Base-by-base conservation (phyloP, 2,888 invertebrate species). In the Clistopyga incitator region DNA sequence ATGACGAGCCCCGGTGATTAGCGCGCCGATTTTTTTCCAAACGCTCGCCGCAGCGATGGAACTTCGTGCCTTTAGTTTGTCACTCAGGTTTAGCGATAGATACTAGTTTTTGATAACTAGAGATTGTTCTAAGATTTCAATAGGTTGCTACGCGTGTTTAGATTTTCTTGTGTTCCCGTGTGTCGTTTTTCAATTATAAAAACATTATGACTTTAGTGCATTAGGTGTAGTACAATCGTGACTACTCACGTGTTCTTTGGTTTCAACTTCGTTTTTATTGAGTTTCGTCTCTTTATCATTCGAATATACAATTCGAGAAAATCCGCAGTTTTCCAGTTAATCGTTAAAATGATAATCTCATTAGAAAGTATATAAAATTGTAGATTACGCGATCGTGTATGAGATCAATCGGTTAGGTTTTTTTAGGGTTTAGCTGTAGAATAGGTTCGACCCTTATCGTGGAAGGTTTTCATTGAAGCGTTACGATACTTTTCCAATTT, bases 291-390 rank as follows among this genome's bases (percentile, higher is more conserved):
- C 74, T 76, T 86, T 86, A 74, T 25, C 29, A 74, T 78, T 86
- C 84, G 85, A 86, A 86, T 80, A 29, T 80, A 38, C 45, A 59
- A 74, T 87, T 87, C 86, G 86, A 88, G 85, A 71, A 83, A 88
- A 88, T 88, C 86, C 88, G 81, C 72, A 77, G 87, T 87, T 86
- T 88, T 88, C 87, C 87, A 88, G 71, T 74, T 81, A 79, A 56
- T 65, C 38, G 59, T 52, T 74, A 70, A 59, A 54, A 76, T 34
- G 59, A 71, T 79, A 72, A 74, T 72, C 34, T 72, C 67, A 54
- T 25, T 42, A 67, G 20, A 38, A 77, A 47, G 65, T 72, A 78
- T 61, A 38, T 29, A 15, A 6, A 15, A 72, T 77, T 11, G 61
- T 74, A 74, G 61, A 34, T 15, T 79, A 76, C n/a, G 59, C 72